Conservation (phyloP, 2,888 invertebrate species). For the Loripinus fragilis region DNA sequence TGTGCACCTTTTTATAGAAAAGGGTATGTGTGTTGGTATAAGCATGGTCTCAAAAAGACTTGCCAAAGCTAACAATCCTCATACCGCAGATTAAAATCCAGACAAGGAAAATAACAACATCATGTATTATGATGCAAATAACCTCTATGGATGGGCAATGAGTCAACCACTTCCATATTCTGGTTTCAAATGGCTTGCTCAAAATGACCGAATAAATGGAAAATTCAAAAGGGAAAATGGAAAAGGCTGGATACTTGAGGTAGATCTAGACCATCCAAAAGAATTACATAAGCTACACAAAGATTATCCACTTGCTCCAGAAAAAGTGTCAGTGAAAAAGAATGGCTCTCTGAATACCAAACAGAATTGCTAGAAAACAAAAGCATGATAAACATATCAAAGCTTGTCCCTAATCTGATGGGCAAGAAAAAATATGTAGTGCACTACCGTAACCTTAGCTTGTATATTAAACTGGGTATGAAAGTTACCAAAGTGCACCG, state of each 20-base stretch:
- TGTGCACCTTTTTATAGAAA: background rate
- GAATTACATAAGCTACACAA: no score
- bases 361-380: no score
- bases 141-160: background rate
- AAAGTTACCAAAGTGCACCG: conserved; percentile 51
- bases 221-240: background rate
- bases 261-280: no score
- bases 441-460: conserved; percentile 77
- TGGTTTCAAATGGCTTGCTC: background rate
- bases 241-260: no score
- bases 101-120: background rate
- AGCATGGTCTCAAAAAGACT: background rate
- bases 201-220: background rate
- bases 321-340: background rate
- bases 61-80: no score
- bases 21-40: background rate
- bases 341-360: no score
- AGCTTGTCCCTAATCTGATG: no score
- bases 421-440: no score
- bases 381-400: no score
- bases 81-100: no score
- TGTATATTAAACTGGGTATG: conserved; percentile 69
- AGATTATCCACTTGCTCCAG: no score
- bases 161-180: background rate
- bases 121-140: no score